phyloP scores from a whole-genome alignment of 2,797 vertebrate genomes.

The Sebastiscus albofasciatus region DNA sequence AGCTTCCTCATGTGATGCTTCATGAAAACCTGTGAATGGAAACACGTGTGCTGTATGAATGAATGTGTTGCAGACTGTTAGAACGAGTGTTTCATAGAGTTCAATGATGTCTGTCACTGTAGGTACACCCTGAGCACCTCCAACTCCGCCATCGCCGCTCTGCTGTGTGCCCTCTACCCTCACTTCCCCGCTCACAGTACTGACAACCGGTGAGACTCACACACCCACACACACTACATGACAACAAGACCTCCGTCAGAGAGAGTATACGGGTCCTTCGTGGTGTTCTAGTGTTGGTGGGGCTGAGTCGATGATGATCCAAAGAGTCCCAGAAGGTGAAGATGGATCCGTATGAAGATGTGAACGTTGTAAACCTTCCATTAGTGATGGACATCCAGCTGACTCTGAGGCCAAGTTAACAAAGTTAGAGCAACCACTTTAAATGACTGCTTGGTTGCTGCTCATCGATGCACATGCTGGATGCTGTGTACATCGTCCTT shows the following conservation, averaged over 20 bases:
- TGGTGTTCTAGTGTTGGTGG: neutral
- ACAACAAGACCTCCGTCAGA: neutral
- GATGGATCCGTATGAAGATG: neutral
- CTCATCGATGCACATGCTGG: neutral
- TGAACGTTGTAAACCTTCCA: neutral
- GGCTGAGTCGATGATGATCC: too few relatives aligned
- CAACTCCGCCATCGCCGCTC: slow-evolving; percentile 95
- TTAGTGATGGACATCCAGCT: too few relatives aligned
- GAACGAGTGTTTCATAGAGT: neutral
- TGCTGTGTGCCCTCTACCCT: slow-evolving; percentile 96
- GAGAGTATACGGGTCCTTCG: neutral
- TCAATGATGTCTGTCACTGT: slow-evolving; percentile 5
- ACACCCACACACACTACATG: neutral
- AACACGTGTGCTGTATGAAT: too few relatives aligned
- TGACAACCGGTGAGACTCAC: slow-evolving; percentile 90
- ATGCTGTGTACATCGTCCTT: neutral
- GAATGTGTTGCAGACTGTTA: too few relatives aligned
- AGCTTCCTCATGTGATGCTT: too few relatives aligned
- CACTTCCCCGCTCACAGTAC: slow-evolving; percentile 98
- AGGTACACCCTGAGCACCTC: slow-evolving; percentile 97
- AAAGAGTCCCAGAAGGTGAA: neutral
- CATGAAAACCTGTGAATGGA: too few relatives aligned
- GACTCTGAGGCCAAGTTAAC: too few relatives aligned
- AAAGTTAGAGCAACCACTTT: too few relatives aligned
- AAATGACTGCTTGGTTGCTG: too few relatives aligned